Evolutionary conservation across 2,888 invertebrate genomes (phyloP), one percentile per base, ranked within the genome.

Genomic region (Dolichopus griseipennis): DNA sequence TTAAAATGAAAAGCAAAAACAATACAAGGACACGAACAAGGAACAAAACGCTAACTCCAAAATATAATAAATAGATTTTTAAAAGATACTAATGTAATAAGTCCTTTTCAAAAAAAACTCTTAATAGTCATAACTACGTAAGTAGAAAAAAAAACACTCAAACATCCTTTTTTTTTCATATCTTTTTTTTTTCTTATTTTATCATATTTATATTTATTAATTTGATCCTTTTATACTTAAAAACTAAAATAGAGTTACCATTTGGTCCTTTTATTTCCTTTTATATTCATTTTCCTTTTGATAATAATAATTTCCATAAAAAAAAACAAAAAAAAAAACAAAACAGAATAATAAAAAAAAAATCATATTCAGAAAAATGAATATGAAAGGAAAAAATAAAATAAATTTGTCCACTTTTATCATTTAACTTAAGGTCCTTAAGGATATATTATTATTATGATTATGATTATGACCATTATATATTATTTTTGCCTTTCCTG

Each of bases 321-420:
- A 52, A 52, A 12, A 41, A 41, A 7, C 15, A 12, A 41, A 41
- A 15, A 52, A 18, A 34, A 34, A 10, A 37, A 4, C 37, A 52
- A 52, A 52, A 52, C 2, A 6, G 18, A 52, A 52, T 52, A 9
- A 52, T 15, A 52, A 52, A 52, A 52, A 52, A 52, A 52, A 52
- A 52, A 1, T 12, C 52, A 41, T 2, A 52, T n/a, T n/a, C n/a
- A 52, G n/a, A 18, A 52, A 52, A 52, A 10, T 37, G 10, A 37
- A 27, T 27, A 27, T 12, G 18, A 52, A 52, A 52, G 52, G 18
- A 52, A 52, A 52, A 52, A n/a, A n/a, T 27, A 52, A 52, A 52
- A 52, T 52, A 52, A 52, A 52, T 52, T 52, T 52, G 52, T 52
- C 52, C 52, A 52, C 52, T 52, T 52, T 52, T 52, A 52, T 52